A percentile compares a stretch with the other conserved stretches of the same genome.
These are phyloP conservation scores for Dendrocopos noguchii DNA, from an alignment of 2,113 vertebrate species.

Conservation along the genomic window DNA sequence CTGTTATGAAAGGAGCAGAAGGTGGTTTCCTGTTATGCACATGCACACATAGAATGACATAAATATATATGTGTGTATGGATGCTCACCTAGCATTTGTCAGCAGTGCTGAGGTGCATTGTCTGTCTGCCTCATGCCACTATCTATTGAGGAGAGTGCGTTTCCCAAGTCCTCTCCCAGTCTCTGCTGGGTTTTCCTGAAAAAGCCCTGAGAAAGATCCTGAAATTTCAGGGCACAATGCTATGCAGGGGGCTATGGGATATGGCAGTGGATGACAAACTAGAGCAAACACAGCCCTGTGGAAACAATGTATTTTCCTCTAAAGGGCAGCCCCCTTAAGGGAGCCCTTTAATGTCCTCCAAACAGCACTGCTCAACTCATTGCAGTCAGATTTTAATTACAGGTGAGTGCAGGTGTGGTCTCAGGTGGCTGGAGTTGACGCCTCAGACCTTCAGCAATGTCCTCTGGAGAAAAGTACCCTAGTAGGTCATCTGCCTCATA, in stretches of 20 bases:
- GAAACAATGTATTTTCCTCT: neutral
- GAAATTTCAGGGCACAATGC: neutral
- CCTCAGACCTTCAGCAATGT: neutral
- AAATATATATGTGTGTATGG: neutral
- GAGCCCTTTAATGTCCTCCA: neutral
- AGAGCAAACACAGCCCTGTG: neutral
- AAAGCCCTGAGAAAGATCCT: neutral
- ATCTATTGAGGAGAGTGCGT: neutral
- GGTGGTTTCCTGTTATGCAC: neutral
- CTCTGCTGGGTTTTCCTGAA: neutral
- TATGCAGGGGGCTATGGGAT: neutral
- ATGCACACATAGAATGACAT: neutral
- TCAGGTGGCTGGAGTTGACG: neutral
- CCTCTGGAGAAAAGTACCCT: neutral
- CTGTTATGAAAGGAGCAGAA: neutral
- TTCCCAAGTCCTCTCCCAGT: neutral
- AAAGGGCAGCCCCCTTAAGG: fast-evolving
- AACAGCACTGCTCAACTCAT: neutral
- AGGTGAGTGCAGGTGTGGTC: neutral
- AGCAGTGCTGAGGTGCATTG: neutral
- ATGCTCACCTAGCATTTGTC: neutral
- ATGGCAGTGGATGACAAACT: fast-evolving
- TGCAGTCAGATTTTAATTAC: neutral
- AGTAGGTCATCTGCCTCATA: neutral
- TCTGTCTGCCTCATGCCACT: neutral